phyloP scores from a whole-genome alignment of 2,113 vertebrate species.

The Calidris pugnax region DNA sequence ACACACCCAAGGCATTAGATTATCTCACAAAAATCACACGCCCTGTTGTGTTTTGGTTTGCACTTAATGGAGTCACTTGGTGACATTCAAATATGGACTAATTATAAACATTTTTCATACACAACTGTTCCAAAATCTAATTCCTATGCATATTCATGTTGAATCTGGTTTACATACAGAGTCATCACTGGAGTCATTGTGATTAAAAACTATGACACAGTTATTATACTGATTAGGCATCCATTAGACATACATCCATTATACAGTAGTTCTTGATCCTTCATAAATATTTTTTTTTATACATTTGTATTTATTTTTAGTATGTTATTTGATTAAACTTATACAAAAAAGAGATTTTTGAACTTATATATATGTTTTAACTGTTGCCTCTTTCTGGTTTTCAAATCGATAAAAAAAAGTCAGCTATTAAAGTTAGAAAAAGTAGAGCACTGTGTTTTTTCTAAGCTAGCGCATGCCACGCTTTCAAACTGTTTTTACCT shows the following conservation, averaged over 20 bases:
- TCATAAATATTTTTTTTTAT: not conserved
- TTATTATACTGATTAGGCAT: not conserved
- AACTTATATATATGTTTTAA: slow-evolving; percentile 51
- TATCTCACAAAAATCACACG: slow-evolving; percentile 17
- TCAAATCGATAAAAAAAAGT: slow-evolving; percentile 50
- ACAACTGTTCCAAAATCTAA: slow-evolving; percentile 13
- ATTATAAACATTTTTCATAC: slow-evolving; percentile 14
- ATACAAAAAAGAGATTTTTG: not conserved
- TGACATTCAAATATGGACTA: not conserved
- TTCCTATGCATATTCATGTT: slow-evolving; percentile 26
- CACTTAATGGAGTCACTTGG: not conserved
- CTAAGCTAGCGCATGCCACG: slow-evolving; percentile 21
- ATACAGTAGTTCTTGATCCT: not conserved
- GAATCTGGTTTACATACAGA: not conserved
- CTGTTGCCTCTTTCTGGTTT: slow-evolving; percentile 12
- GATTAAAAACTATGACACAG: not conserved
- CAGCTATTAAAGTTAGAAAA: slow-evolving; percentile 67
- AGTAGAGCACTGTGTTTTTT: slow-evolving; percentile 37
- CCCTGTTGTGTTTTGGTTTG: slow-evolving; percentile 34
- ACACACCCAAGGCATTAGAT: slow-evolving; percentile 36
- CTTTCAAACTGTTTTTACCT: slow-evolving; percentile 66
- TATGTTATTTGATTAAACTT: not conserved
- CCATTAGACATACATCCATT: not conserved
- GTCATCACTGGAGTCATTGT: not conserved
- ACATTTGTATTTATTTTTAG: not conserved